Base-by-base conservation (phyloP, 1,140 invertebrate genomes). In the Drosophila oshimai region DNA sequence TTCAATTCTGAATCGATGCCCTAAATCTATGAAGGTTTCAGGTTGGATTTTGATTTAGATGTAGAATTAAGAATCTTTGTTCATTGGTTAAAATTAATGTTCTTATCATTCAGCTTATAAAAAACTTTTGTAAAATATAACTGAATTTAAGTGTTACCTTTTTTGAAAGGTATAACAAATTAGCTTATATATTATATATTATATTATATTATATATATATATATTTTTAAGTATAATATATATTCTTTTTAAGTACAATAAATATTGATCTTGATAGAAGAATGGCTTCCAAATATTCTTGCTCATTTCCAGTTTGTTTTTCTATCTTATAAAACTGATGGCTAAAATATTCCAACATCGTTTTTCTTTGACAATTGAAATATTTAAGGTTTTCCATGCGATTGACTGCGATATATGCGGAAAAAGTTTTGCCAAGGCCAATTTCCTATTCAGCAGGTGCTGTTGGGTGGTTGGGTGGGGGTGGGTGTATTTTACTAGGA, bases 391-490 rank as follows among this genome's bases (percentile, higher is more conserved):
- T 70, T 71, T 71, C 36, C 42, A 28, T 6, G 28, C 61, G 26
- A 65, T 65, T 65, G 39, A 15, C 44, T 33, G 20, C 26, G 22
- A 41, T 65, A 65, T 65, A 29, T 41, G 34, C 42, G 34, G 26
- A 62, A 20, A 65, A 65, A 65, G 26, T 67, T 50, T 31, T 4
- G 18, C 17, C 45, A 31, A 69, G 34, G 42, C 55, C 68, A 81
- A 20, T 57, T 50, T 60, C 26, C 37, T 44, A 64, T 41, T 15
- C 7, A 15, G n/a, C n/a, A n/a, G n/a, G n/a, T n/a, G n/a, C n/a
- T n/a, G n/a, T n/a, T n/a, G 17, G 6, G 10, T 13, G 28, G 13
- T 20, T n/a, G n/a, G 41, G 20, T 31, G 29, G 29, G n/a, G 22
- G 26, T 31, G 6, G 28, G 20, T 24, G 33, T 7, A 22, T 18